Conservation (phyloP, 2,113 vertebrate genomes). For the Eretmochelys imbricata region DNA sequence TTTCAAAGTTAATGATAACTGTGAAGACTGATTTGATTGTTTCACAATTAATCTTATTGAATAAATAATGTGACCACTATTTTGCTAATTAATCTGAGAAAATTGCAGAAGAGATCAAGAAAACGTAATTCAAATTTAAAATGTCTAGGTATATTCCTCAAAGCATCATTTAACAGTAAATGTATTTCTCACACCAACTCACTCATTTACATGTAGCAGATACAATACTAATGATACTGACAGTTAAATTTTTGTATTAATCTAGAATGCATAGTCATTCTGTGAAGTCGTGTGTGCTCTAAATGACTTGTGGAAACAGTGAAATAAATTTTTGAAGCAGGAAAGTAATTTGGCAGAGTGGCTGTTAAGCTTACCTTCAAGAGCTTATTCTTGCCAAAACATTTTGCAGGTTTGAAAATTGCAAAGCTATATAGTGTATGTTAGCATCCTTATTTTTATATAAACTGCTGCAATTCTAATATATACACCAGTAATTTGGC, state of each 20-base stretch:
- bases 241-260: neutral
- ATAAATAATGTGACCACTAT: slow-evolving; percentile 29
- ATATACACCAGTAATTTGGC: neutral
- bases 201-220: slow-evolving; percentile 29
- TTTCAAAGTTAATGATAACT: slow-evolving; percentile 11
- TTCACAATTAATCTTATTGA: slow-evolving; percentile 19
- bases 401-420: neutral
- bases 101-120: slow-evolving; percentile 47
- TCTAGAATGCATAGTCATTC: slow-evolving; percentile 6
- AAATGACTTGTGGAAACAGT: slow-evolving; percentile 1
- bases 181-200: slow-evolving; percentile 12
- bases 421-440: neutral
- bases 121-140: slow-evolving; percentile 39
- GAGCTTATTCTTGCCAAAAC: neutral
- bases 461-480: neutral
- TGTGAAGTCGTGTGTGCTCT: slow-evolving; percentile 1
- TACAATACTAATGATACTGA: slow-evolving; percentile 2
- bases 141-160: slow-evolving; percentile 34
- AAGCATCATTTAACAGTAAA: slow-evolving; percentile 45
- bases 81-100: slow-evolving; percentile 25
- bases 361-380: slow-evolving; percentile 10
- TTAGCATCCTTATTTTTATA: slow-evolving; percentile 1
- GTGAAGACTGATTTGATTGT: slow-evolving; percentile 23
- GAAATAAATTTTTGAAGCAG: slow-evolving; percentile 5
- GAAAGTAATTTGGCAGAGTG: neutral